Evolutionary conservation across 2,888 invertebrate species (phyloP).

Genomic region (Lordiphosa fenestrarum): DNA sequence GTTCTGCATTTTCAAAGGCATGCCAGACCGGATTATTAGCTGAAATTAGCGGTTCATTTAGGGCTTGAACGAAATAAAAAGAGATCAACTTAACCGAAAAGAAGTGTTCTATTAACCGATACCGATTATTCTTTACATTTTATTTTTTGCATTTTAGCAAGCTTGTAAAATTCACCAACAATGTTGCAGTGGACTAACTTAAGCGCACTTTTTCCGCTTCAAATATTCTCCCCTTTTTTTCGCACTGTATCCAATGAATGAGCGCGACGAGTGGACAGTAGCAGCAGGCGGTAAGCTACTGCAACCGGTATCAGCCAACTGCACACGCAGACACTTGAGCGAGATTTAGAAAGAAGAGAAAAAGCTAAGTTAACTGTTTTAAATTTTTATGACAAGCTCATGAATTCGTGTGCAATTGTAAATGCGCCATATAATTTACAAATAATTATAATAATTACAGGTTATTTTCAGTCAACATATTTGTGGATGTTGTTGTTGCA

Average conservation of each 20-base stretch:
- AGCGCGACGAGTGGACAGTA: background rate
- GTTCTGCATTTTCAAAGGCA: too few species aligned
- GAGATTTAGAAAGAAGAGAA: conserved; percentile 24
- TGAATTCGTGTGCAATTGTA: conserved; percentile 70
- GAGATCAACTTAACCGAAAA: too few species aligned
- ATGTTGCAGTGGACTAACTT: too few species aligned
- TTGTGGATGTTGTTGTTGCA: conserved; percentile 20
- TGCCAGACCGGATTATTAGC: too few species aligned
- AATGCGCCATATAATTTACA: conserved; percentile 70
- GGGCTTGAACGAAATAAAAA: too few species aligned
- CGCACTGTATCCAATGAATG: conserved; percentile 14
- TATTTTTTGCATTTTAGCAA: too few species aligned
- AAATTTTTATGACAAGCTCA: conserved; percentile 68
- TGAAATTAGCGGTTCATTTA: too few species aligned
- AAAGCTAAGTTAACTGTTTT: conserved; percentile 42
- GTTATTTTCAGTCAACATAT: conserved; percentile 67
- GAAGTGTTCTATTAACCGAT: too few species aligned
- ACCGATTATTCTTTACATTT: too few species aligned
- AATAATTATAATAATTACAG: conserved; percentile 74
- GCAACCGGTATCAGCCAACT: conserved; percentile 23
- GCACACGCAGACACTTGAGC: conserved; percentile 23
- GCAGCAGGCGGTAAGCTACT: conserved; percentile 19
- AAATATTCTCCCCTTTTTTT: background rate
- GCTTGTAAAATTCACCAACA: too few species aligned
- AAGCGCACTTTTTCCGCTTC: too few species aligned